phyloP scores from a whole-genome alignment of 2,797 vertebrate species.

The Enteromius fasciolatus region DNA sequence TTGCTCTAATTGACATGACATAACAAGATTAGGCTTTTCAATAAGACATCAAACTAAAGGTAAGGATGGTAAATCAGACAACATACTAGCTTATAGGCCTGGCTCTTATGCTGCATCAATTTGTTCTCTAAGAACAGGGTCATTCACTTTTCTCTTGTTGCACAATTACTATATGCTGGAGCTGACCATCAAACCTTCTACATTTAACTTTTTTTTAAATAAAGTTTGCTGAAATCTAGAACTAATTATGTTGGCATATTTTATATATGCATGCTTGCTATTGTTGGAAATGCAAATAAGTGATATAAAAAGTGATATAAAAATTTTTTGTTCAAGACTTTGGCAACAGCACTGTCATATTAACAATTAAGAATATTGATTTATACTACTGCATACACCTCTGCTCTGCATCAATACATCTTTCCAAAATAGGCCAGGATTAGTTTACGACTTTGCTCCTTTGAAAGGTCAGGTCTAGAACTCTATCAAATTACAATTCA shows the following conservation, averaged over 20 bases:
- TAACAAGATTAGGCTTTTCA: conserved; percentile 33
- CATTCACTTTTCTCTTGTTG: background rate
- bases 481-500: conserved; percentile 28
- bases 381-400: background rate
- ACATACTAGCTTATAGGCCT: background rate
- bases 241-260: background rate
- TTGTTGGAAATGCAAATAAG: background rate
- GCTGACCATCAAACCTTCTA: background rate
- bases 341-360: background rate
- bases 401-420: background rate
- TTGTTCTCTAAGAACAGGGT: background rate
- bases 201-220: background rate
- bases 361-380: background rate
- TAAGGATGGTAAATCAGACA: conserved; percentile 22
- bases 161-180: background rate
- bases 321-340: background rate
- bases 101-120: background rate
- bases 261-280: background rate
- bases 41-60: conserved; percentile 46
- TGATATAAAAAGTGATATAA: too few species aligned
- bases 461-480: conserved; percentile 20
- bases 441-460: conserved; percentile 1
- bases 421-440: background rate
- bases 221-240: background rate
- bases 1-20: conserved; percentile 35